Percentiles rank a stretch among this genome's conserved stretches.
Conservation (phyloP, 2,888 invertebrate species). For the Chouioia cunea region DNA sequence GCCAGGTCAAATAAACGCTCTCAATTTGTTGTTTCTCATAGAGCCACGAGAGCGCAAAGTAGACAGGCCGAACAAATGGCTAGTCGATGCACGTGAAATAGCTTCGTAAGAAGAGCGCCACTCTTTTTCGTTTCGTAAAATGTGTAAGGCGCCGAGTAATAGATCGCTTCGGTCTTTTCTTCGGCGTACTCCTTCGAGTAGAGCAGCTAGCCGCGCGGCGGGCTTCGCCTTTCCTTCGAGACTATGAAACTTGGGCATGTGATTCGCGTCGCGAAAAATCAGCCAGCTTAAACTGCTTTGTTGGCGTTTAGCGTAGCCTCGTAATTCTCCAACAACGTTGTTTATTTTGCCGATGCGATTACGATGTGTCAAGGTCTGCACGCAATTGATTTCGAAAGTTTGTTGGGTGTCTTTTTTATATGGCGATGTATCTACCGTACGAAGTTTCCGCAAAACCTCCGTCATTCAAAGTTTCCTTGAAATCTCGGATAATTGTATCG, state of each 20-base stretch:
- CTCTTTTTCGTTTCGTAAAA: constrained; percentile 13
- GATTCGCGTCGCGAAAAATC: constrained; percentile 12
- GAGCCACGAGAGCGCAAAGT: not conserved
- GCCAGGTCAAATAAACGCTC: constrained; percentile 2
- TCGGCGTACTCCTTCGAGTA: no score
- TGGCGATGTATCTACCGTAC: no score
- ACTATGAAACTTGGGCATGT: constrained; percentile 21
- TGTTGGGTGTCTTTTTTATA: no score
- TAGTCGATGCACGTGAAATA: constrained; percentile 39
- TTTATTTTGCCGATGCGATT: not conserved
- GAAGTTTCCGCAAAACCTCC: no score
- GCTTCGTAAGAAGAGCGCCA: constrained; percentile 24
- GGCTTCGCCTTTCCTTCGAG: not conserved
- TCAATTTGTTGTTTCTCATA: constrained; percentile 33
- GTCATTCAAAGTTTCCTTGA: no score
- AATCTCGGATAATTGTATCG: no score
- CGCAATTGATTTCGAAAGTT: no score
- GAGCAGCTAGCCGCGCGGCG: not conserved
- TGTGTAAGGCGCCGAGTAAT: constrained; percentile 30
- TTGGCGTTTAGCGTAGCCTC: no score
- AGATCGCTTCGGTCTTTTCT: constrained; percentile 21
- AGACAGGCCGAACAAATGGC: constrained; percentile 36
- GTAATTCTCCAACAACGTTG: no score
- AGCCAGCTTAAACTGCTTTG: no score
- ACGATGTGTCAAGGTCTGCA: not conserved